phyloP scores from a whole-genome alignment of 1,140 invertebrate genomes.

The Bacillus rossius region DNA sequence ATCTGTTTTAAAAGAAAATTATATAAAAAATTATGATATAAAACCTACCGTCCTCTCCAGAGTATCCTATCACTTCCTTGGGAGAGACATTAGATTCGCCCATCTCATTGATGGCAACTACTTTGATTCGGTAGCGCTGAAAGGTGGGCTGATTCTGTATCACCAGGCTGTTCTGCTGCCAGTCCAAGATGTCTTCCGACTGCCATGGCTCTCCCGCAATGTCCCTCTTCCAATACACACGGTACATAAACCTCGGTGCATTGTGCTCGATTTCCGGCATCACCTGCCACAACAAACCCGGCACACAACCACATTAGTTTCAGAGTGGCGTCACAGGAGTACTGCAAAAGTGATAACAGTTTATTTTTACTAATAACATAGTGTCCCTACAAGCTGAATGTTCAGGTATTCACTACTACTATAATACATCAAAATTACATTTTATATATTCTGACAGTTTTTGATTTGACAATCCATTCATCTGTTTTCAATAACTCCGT shows the following conservation, averaged over 20 bases:
- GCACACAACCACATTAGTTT: no score
- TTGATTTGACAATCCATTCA: no score
- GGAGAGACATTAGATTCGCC: conserved; percentile 84
- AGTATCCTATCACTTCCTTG: conserved; percentile 81
- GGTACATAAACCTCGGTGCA: conserved; percentile 88
- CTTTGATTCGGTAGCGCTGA: conserved; percentile 85
- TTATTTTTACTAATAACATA: no score
- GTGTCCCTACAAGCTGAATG: no score
- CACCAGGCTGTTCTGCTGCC: conserved; percentile 57
- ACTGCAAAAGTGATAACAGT: no score
- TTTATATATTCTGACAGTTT: no score
- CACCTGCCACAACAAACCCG: conserved; percentile 54
- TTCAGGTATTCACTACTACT: no score
- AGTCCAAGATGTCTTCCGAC: conserved; percentile 68
- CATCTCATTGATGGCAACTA: conserved; percentile 84
- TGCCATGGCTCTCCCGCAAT: conserved; percentile 68
- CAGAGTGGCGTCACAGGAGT: no score
- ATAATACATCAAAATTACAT: no score
- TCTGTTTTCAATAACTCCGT: no score
- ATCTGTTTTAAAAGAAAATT: no score
- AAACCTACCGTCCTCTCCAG: conserved; percentile 80
- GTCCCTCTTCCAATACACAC: conserved; percentile 80
- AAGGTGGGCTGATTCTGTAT: conserved; percentile 89
- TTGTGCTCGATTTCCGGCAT: conserved; percentile 98
- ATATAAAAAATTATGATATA: no score